A percentile compares a stretch with the other conserved stretches of the same genome.
Evolutionary conservation across 1,140 invertebrate genomes (phyloP).

Genomic region (Hypsibius dujardini): DNA sequence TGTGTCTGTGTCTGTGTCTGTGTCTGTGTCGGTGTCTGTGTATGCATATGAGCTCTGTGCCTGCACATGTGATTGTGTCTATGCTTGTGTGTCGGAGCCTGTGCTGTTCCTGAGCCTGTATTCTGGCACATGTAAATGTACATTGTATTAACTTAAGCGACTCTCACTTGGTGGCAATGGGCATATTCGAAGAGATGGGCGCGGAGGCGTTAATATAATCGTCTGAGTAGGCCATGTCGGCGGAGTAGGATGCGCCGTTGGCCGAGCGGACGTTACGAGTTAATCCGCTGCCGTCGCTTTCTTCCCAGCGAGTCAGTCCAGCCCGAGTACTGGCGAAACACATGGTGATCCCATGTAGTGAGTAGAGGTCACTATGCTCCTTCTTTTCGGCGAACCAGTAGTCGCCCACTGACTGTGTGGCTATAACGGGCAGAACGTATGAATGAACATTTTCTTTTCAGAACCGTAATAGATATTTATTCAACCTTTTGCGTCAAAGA

Average conservation of each 20-base stretch:
- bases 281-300: slow-evolving; percentile 9
- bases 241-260: not conserved
- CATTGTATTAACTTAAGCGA: too few relatives aligned
- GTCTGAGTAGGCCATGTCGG: not conserved
- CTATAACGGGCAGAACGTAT: too few relatives aligned
- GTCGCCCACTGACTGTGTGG: not conserved
- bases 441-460: too few relatives aligned
- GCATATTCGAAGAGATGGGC: too few relatives aligned
- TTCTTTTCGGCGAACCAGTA: not conserved
- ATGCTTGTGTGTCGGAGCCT: slow-evolving; percentile 87
- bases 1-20: slow-evolving; percentile 59
- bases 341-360: slow-evolving; percentile 25
- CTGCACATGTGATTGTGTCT: slow-evolving; percentile 71
- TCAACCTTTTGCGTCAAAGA: not conserved
- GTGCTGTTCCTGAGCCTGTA: too few relatives aligned
- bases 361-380: not conserved
- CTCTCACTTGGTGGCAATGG: too few relatives aligned
- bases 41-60: slow-evolving; percentile 76
- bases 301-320: slow-evolving; percentile 26
- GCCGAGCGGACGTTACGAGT: not conserved
- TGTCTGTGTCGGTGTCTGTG: slow-evolving; percentile 55
- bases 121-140: too few relatives aligned
- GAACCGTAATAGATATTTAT: too few relatives aligned
- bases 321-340: slow-evolving; percentile 28
- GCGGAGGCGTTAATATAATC: too few relatives aligned